Percentiles rank a stretch among this genome's conserved stretches.
These are phyloP conservation scores for Phylloscopus collybita DNA, from an alignment of 2,797 vertebrate species.

Conservation along the genomic window DNA sequence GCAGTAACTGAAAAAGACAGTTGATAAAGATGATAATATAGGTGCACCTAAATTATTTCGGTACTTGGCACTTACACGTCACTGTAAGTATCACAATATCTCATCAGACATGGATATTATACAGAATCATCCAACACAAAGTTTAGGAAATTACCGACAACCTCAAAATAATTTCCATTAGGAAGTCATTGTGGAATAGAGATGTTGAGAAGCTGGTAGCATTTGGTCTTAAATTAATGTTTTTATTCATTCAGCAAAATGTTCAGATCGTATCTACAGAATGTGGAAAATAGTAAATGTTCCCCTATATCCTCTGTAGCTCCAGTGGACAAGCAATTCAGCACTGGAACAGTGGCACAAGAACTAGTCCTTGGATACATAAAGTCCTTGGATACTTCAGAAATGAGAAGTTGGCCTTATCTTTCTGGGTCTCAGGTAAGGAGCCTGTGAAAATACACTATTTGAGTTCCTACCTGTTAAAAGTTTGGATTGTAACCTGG, in stretches of 20 bases:
- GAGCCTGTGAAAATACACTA: background rate
- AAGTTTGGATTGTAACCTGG: background rate
- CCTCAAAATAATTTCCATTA: background rate
- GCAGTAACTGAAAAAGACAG: background rate
- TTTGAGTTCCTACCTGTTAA: background rate
- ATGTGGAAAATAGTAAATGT: background rate
- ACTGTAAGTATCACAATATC: background rate
- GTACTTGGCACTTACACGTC: background rate
- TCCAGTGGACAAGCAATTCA: background rate
- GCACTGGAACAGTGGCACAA: background rate
- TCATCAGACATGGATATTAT: background rate
- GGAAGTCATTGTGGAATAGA: background rate
- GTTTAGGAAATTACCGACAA: background rate
- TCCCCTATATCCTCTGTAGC: background rate
- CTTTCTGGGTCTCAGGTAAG: background rate
- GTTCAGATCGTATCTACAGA: background rate
- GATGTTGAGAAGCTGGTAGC: background rate
- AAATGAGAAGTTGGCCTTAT: background rate
- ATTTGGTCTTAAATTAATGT: background rate
- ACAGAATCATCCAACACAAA: background rate
- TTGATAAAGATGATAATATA: background rate
- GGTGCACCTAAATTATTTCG: background rate
- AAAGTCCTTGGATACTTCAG: background rate
- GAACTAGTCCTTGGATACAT: background rate
- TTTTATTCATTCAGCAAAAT: background rate